phyloP scores from a whole-genome alignment of 2,113 vertebrate species.

The Triplophysa dalaica region DNA sequence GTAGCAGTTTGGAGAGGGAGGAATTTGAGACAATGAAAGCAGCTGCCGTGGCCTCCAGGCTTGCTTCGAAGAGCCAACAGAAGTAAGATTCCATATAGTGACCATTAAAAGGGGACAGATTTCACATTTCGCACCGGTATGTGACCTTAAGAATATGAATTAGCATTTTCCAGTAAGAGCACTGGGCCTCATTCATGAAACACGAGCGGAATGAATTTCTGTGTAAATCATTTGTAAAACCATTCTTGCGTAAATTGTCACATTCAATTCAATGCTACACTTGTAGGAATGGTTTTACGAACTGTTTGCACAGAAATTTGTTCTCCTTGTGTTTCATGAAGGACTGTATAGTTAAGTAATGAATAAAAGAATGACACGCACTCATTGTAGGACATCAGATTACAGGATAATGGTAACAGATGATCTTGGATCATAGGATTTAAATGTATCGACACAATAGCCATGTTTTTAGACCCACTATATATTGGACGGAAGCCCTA shows the following conservation, averaged over 20 bases:
- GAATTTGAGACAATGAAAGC: slow-evolving; percentile 80
- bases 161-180: slow-evolving; percentile 45
- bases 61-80: slow-evolving; percentile 68
- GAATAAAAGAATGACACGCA: slow-evolving; percentile 13
- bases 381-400: slow-evolving; percentile 30
- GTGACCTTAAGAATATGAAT: slow-evolving; percentile 29
- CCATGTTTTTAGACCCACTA: neutral
- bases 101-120: slow-evolving; percentile 33
- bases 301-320: neutral
- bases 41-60: slow-evolving; percentile 70
- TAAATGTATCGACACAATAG: slow-evolving; percentile 18
- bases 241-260: slow-evolving; percentile 18
- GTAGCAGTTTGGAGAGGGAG: slow-evolving; percentile 76
- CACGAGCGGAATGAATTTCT: slow-evolving; percentile 8
- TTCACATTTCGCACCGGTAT: slow-evolving; percentile 47
- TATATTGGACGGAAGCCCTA: slow-evolving; percentile 1
- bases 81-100: slow-evolving; percentile 69
- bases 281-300: neutral
- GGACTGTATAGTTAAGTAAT: neutral
- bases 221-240: slow-evolving; percentile 6
- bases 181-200: slow-evolving; percentile 10
- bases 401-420: slow-evolving; percentile 11
- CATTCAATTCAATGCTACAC: slow-evolving; percentile 21
- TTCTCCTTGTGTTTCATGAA: slow-evolving; percentile 22
- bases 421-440: slow-evolving; percentile 19